Evolutionary conservation across 2,113 vertebrate species (phyloP), one percentile per base, ranked within the genome.

Genomic region (Corythoichthys haematopterus): DNA sequence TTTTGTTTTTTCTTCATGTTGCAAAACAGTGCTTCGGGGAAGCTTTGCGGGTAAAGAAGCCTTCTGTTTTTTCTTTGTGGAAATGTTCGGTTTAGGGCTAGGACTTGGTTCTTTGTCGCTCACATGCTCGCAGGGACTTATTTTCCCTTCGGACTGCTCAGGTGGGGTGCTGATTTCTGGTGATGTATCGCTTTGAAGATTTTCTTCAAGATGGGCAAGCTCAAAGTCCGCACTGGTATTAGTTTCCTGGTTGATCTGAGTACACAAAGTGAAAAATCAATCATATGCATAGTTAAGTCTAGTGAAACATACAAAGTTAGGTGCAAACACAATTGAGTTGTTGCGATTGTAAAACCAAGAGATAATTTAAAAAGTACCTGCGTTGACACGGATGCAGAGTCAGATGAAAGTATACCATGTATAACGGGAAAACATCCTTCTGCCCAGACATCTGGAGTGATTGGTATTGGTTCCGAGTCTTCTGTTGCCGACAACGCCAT

Each of bases 391-490:
- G 63, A 4, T 9, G 6, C 5, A 0, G 47, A 1, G 13, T 20
- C 13, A 37, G 15, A 38, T 53, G 61, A 45, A 45, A 72, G 70
- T 0, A 35, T 35, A 8, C 7, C 5, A 1, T 43, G 4, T 1
- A 37, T n/a, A 52, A 43, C 43, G 0, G 90, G 83, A 2, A 93
- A 82, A 0, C 83, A 89, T 28, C 94, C 91, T 73, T 85, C 81
- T 0, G 91, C 88, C 91, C 93, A 94, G n/a, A 87, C 67, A 56
- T 95, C 93, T 0, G 52, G 62, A 1, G 12, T 0, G 1, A 81
- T 43, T 0, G 88, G 71, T 13, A 43, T 0, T 0, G 94, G 93
- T 65, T 94, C 92, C n/a, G 87, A 75, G 0, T 94, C 92, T 72
- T 94, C 91, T 3, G 79, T 83, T 89, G 75, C 78, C 4, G 59